These are phyloP conservation scores for Drosophila funebris DNA, from an alignment of 1,140 invertebrate species.

Conservation along the genomic window DNA sequence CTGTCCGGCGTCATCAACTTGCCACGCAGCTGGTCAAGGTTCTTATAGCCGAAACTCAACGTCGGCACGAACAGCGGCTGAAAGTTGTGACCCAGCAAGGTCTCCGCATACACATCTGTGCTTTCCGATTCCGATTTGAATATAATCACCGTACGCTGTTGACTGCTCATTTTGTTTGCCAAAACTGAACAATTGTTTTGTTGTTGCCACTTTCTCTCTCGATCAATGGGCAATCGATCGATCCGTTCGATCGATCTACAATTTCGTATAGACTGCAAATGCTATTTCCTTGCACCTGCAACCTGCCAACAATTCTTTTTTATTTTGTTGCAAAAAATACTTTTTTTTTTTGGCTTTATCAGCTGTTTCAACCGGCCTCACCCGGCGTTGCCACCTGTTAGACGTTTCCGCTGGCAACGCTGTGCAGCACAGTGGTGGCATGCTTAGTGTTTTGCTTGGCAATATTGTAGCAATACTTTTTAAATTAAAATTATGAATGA, in stretches of 20 bases:
- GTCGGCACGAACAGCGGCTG: constrained; percentile 85
- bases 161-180: constrained; percentile 51
- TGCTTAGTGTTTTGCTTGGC: neutral
- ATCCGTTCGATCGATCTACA: neutral
- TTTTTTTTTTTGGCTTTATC: neutral
- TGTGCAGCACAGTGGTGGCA: neutral
- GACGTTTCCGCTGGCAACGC: neutral
- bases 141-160: constrained; percentile 84
- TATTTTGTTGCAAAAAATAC: constrained; percentile 1
- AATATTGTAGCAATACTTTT: neutral
- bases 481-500: neutral
- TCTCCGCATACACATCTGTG: constrained; percentile 85
- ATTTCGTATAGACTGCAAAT: neutral
- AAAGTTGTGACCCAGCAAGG: constrained; percentile 83
- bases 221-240: neutral
- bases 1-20: constrained; percentile 81
- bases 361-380: constrained; percentile 17
- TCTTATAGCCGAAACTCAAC: constrained; percentile 84
- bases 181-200: neutral
- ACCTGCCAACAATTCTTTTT: neutral
- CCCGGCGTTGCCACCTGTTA: constrained; percentile 21
- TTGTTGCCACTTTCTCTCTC: neutral
- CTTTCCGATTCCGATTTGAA: constrained; percentile 86
- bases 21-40: constrained; percentile 78
- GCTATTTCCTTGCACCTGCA: neutral